Evolutionary conservation across 2,888 invertebrate genomes (phyloP).

Genomic region (Euspilapteryx auroguttella): DNA sequence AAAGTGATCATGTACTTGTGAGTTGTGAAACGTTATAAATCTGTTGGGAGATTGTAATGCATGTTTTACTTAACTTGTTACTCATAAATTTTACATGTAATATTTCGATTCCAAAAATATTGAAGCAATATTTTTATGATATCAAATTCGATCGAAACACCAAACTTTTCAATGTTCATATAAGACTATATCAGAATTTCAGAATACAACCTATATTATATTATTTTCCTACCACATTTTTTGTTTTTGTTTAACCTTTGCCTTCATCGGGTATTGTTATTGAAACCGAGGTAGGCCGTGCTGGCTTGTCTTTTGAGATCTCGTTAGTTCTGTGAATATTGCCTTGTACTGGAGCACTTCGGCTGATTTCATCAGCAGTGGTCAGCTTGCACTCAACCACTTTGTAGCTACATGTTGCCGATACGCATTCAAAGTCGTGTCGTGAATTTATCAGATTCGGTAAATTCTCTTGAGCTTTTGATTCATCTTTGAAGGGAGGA

Average conservation of each 20-base stretch:
- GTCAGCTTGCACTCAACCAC: constrained; percentile 52
- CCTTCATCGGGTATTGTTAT: constrained; percentile 62
- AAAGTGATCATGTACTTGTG: too few relatives aligned
- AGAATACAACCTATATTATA: too few relatives aligned
- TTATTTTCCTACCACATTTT: too few relatives aligned
- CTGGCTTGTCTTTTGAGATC: constrained; percentile 17
- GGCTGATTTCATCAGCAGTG: constrained; percentile 38
- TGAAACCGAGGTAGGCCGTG: constrained; percentile 54
- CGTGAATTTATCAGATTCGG: constrained; percentile 36
- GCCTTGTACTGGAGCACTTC: constrained; percentile 14
- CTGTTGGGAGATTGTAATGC: too few relatives aligned
- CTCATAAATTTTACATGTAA: too few relatives aligned
- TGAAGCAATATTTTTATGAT: too few relatives aligned
- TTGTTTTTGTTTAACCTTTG: constrained; percentile 47
- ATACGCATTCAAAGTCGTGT: constrained; percentile 42
- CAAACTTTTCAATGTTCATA: too few relatives aligned
- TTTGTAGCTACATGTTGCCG: constrained; percentile 43
- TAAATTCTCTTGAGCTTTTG: constrained; percentile 30
- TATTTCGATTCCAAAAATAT: too few relatives aligned
- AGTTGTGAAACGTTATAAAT: too few relatives aligned
- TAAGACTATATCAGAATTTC: too few relatives aligned
- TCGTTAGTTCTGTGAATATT: constrained; percentile 14
- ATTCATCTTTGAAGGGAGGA: constrained; percentile 45
- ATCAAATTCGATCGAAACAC: too few relatives aligned
- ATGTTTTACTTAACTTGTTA: too few relatives aligned